These are phyloP conservation scores for Drosophila greeni DNA, from an alignment of 2,888 invertebrate genomes.

Conservation along the genomic window DNA sequence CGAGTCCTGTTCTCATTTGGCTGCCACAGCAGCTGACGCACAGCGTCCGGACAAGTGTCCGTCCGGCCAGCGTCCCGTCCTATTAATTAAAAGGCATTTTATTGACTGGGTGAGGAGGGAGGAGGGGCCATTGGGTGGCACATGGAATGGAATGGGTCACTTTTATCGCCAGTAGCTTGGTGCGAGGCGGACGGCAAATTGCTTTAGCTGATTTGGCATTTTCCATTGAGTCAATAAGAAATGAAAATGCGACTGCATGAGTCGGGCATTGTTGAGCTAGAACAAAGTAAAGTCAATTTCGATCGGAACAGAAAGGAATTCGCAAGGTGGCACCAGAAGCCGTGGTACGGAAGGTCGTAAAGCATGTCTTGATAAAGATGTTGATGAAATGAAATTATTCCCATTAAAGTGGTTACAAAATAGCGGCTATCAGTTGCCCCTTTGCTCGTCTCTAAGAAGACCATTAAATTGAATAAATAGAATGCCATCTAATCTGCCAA, in stretches of 20 bases:
- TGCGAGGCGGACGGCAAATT: slow-evolving; percentile 29
- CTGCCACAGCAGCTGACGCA: slow-evolving; percentile 54
- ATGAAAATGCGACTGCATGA: slow-evolving; percentile 12
- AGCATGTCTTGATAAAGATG: background rate
- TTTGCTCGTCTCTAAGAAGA: slow-evolving; percentile 1
- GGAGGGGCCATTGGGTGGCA: background rate
- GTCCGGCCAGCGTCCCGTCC: slow-evolving; percentile 54
- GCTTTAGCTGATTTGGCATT: slow-evolving; percentile 38
- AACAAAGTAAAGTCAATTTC: slow-evolving; percentile 26
- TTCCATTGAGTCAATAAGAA: slow-evolving; percentile 35
- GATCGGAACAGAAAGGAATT: slow-evolving; percentile 1
- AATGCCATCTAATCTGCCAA: slow-evolving; percentile 26
- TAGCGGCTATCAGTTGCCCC: background rate
- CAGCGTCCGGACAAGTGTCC: slow-evolving; percentile 15
- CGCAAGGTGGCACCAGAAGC: background rate
- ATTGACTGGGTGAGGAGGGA: slow-evolving; percentile 54
- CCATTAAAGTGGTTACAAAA: slow-evolving; percentile 7
- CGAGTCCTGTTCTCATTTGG: slow-evolving; percentile 32
- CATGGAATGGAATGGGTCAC: slow-evolving; percentile 5
- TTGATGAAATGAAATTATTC: background rate
- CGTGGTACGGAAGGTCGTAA: background rate
- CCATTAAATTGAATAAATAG: slow-evolving; percentile 44
- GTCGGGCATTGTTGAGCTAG: background rate
- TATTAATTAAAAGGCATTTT: slow-evolving; percentile 71
- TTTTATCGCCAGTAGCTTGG: slow-evolving; percentile 26